These are phyloP conservation scores for Strigamia crassipes DNA, from an alignment of 2,888 invertebrate species.

Conservation along the genomic window DNA sequence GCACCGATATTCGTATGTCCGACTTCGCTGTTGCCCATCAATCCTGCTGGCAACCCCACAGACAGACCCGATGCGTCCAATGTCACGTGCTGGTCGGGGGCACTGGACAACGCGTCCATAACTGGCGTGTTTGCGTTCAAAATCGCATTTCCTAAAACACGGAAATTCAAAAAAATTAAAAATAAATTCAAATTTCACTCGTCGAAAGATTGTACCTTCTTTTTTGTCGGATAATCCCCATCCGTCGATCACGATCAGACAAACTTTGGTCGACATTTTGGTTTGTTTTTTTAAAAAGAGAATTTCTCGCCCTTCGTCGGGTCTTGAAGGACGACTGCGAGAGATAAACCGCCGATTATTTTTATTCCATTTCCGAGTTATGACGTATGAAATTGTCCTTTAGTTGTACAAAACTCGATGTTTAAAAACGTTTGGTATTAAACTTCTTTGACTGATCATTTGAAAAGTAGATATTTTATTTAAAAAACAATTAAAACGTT, in stretches of 20 bases:
- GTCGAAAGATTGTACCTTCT: too few relatives aligned
- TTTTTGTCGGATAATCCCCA: conserved; percentile 59
- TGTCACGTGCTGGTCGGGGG: conserved; percentile 56
- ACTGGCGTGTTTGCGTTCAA: conserved; percentile 59
- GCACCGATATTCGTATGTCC: conserved; percentile 62
- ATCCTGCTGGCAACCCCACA: conserved; percentile 60
- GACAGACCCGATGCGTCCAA: conserved; percentile 59
- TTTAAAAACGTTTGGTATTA: too few relatives aligned
- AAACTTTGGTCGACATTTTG: conserved; percentile 54
- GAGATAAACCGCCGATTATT: neutral
- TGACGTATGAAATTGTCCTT: neutral
- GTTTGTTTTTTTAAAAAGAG: neutral
- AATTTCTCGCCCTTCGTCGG: neutral
- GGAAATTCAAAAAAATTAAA: neutral
- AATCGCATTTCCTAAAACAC: conserved; percentile 58
- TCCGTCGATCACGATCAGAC: conserved; percentile 60
- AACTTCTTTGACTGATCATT: too few relatives aligned
- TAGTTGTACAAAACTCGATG: too few relatives aligned
- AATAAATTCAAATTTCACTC: conserved; percentile 15
- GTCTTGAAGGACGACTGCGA: neutral
- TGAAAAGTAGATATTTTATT: too few relatives aligned
- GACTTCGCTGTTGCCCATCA: conserved; percentile 62
- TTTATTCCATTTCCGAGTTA: neutral
- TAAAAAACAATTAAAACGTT: too few relatives aligned
- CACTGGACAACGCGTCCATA: conserved; percentile 58